Evolutionary conservation across 2,888 invertebrate genomes (phyloP).

Genomic region (Enchytraeus crypticus): DNA sequence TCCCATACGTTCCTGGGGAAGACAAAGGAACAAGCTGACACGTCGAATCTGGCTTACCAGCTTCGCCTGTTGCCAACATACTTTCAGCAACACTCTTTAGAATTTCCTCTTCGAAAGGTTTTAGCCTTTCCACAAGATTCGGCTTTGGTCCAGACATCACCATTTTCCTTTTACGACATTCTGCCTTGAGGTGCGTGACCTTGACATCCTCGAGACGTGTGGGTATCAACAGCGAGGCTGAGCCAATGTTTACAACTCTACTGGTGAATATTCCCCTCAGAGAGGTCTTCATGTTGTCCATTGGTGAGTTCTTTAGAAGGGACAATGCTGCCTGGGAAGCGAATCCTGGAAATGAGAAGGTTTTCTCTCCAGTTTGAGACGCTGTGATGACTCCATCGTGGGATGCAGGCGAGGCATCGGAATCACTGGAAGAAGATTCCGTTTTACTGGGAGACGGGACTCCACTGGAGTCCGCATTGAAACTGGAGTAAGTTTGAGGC

Average conservation of each 20-base stretch:
- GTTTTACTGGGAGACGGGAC: not conserved
- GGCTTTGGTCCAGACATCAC: conserved; percentile 94
- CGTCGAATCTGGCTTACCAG: not conserved
- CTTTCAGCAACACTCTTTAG: conserved; percentile 1
- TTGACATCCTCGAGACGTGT: conserved; percentile 84
- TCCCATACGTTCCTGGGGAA: not conserved
- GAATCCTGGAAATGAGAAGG: no score
- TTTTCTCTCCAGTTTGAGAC: not conserved
- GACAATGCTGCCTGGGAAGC: not conserved
- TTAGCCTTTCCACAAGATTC: conserved; percentile 80
- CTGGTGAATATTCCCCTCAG: no score
- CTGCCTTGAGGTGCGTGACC: conserved; percentile 85
- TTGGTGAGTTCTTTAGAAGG: not conserved
- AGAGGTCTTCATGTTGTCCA: not conserved
- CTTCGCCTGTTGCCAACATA: not conserved
- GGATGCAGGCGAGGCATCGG: not conserved
- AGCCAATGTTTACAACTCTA: not conserved
- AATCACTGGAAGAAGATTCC: not conserved
- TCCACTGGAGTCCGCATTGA: not conserved
- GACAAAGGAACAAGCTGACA: not conserved
- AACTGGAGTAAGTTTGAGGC: no score
- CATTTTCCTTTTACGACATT: conserved; percentile 81
- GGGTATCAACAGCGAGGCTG: conserved; percentile 18
- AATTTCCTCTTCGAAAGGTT: conserved; percentile 53
- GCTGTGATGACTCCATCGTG: no score